Evolutionary conservation across 2,113 vertebrate species (phyloP).

Genomic region (Phrynocephalus versicolor): DNA sequence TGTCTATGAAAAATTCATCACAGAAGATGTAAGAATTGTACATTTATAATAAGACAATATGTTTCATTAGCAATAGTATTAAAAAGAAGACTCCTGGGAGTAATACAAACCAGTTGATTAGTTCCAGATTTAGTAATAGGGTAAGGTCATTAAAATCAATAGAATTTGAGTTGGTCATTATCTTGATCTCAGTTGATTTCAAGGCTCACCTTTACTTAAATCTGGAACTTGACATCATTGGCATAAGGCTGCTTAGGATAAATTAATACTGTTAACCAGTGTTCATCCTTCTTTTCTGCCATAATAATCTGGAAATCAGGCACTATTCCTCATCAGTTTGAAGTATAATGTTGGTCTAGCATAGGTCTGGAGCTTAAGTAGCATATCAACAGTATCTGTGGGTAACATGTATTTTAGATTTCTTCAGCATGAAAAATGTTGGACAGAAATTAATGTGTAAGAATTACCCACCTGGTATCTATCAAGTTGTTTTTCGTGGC

Average conservation of each 20-base stretch:
- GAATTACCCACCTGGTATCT: too few relatives aligned
- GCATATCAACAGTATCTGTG: too few relatives aligned
- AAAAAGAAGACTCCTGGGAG: not conserved
- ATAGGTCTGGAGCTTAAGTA: too few relatives aligned
- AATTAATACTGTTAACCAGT: not conserved
- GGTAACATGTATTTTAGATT: too few relatives aligned
- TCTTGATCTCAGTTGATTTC: not conserved
- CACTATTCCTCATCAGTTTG: too few relatives aligned
- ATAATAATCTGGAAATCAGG: not conserved
- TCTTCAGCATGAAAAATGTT: too few relatives aligned
- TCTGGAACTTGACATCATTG: not conserved
- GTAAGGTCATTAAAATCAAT: not conserved
- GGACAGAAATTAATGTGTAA: too few relatives aligned
- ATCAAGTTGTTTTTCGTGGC: too few relatives aligned
- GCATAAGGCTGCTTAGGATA: not conserved
- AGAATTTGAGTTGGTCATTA: not conserved
- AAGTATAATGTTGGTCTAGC: too few relatives aligned
- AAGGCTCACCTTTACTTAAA: not conserved
- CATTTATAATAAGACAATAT: not conserved
- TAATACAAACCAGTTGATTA: not conserved
- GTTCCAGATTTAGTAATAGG: not conserved
- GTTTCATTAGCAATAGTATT: not conserved
- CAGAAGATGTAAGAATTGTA: conserved; percentile 79
- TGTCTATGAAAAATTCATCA: conserved; percentile 88
- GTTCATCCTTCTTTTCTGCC: too few relatives aligned